Percentiles rank a stretch among this genome's conserved stretches.
Conservation (phyloP, 2,888 invertebrate genomes). For the Melinaea menophilus region DNA sequence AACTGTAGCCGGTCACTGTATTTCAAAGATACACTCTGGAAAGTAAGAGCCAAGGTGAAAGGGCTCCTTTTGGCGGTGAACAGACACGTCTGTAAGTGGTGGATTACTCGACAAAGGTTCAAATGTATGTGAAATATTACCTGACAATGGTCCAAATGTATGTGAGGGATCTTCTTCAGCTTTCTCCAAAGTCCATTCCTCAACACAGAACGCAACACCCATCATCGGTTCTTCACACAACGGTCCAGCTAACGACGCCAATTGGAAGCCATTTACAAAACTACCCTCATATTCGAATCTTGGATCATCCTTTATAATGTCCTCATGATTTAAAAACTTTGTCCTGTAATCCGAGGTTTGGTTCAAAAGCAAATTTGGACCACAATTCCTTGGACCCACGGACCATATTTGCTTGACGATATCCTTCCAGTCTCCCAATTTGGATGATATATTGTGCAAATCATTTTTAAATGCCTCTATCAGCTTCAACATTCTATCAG, state of each 20-base stretch:
- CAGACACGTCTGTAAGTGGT: too few species aligned
- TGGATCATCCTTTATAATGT: slow-evolving; percentile 68
- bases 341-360: slow-evolving; percentile 81
- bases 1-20: too few species aligned
- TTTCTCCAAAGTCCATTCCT: slow-evolving; percentile 84
- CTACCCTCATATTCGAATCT: slow-evolving; percentile 84
- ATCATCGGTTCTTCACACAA: slow-evolving; percentile 98
- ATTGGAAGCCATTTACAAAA: slow-evolving; percentile 91
- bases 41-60: too few species aligned
- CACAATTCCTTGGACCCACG: slow-evolving; percentile 92
- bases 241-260: slow-evolving; percentile 93
- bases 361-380: slow-evolving; percentile 94
- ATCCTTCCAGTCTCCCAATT: slow-evolving; percentile 75
- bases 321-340: slow-evolving; percentile 61
- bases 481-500: slow-evolving; percentile 65
- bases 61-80: too few species aligned
- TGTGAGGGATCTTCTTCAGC: slow-evolving; percentile 58
- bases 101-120: too few species aligned
- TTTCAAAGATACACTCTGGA: too few species aligned
- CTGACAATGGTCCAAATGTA: slow-evolving; percentile 76
- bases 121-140: slow-evolving; percentile 41
- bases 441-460: slow-evolving; percentile 78
- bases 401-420: slow-evolving; percentile 88
- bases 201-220: slow-evolving; percentile 94
- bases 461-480: slow-evolving; percentile 74